Base-by-base conservation (phyloP, 2,797 vertebrate genomes). In the Mionectes olivaceus region DNA sequence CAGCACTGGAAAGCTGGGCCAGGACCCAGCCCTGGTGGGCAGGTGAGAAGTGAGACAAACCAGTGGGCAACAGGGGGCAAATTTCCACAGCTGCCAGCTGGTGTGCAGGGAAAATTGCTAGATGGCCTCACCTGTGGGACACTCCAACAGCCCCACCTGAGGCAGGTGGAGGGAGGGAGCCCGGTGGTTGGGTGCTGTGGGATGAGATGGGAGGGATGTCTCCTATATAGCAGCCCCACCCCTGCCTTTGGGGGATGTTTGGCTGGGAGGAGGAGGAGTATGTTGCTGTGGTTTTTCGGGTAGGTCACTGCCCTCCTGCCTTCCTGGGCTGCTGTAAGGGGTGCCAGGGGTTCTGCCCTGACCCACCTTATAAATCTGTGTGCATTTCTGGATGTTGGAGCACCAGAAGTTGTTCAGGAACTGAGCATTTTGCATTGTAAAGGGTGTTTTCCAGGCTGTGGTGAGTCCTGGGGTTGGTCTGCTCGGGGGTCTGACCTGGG, bases 191-290 rank as follows among this genome's bases (percentile, higher is more conserved):
- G 30, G 9, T 61, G 5, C 19, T 19, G 16, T n/a, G 68, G 55
- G 27, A 7, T 37, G 39, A 8, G 39, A 1, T 43, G 32, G 24
- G 24, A 5, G 43, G 60, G 28, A 6, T 35, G 35, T 43, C 64
- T 32, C 11, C 32, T 19, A 25, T 7, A 17, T 0, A 74, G 11
- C 13, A 83, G 16, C 14, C 47, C 14, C 13, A 59, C 19, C 17
- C 5, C 8, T 61, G 9, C 0, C 0, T 0, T 0, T 30, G 2
- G 6, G 8, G 44, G 39, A 35, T 73, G 13, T 41, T 78, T 52
- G 76, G 7, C 7, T 64, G 60, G 28, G 19, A 23, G 41, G 79
- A 37, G 39, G 30, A 10, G 41, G 79, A 37, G 39, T 28, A 10
- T n/a, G 32, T 1, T 79, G 28, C 22, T 76, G 19, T 67, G 32